Conservation (phyloP, 2,888 invertebrate species). For the Epirrhoe alternata region DNA sequence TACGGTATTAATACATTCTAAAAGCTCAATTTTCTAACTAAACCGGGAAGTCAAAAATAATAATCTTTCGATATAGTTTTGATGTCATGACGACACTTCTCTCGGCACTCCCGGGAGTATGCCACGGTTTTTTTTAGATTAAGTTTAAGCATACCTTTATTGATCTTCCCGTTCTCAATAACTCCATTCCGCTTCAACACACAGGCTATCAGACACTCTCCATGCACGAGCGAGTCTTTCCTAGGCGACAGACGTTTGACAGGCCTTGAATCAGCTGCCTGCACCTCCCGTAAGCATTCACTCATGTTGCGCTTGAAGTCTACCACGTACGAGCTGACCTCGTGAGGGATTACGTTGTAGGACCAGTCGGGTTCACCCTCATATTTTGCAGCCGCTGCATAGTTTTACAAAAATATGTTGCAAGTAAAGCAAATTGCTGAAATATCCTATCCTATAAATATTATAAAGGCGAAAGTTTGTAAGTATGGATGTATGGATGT, state of each 20-base stretch:
- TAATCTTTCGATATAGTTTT: too few relatives aligned
- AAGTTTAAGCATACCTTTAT: slow-evolving; percentile 74
- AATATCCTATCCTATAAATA: too few relatives aligned
- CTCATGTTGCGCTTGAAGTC: slow-evolving; percentile 76
- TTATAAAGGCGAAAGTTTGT: too few relatives aligned
- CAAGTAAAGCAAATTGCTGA: too few relatives aligned
- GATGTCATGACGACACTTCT: too few relatives aligned
- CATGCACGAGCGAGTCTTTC: slow-evolving; percentile 72
- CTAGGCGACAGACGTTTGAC: slow-evolving; percentile 70
- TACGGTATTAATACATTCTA: too few relatives aligned
- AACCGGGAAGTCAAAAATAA: too few relatives aligned
- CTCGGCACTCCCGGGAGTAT: too few relatives aligned
- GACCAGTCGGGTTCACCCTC: slow-evolving; percentile 79
- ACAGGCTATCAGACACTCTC: slow-evolving; percentile 77
- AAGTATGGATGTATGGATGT: too few relatives aligned
- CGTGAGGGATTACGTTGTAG: slow-evolving; percentile 73
- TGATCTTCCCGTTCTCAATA: slow-evolving; percentile 68
- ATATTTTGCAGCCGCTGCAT: slow-evolving; percentile 33
- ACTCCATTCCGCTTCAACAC: slow-evolving; percentile 74
- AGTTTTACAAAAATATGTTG: not conserved
- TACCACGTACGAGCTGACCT: slow-evolving; percentile 60
- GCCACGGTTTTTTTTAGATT: too few relatives aligned
- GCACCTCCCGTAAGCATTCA: slow-evolving; percentile 75
- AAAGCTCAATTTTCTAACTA: too few relatives aligned
- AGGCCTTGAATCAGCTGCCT: slow-evolving; percentile 61